phyloP scores from a whole-genome alignment of 2,797 vertebrate genomes.

The Oreochromis grahami region DNA sequence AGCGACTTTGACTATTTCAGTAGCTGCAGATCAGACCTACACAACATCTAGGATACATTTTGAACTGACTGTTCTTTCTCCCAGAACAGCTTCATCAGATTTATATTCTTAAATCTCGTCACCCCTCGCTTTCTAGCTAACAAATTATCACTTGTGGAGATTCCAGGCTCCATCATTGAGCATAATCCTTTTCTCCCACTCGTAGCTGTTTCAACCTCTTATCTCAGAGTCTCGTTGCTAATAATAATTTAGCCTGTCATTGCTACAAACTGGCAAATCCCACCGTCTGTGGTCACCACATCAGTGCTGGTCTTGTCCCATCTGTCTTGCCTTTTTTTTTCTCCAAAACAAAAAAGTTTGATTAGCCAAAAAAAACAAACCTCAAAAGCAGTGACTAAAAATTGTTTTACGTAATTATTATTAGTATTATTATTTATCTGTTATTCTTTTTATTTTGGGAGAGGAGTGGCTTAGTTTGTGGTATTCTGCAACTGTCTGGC shows the following conservation, averaged over 20 bases:
- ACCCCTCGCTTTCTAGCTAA: neutral
- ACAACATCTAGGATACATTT: neutral
- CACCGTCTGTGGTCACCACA: neutral
- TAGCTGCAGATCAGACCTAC: neutral
- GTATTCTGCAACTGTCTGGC: neutral
- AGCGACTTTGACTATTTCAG: neutral
- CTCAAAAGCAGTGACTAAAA: neutral
- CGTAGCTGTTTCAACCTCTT: neutral
- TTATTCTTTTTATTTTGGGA: neutral
- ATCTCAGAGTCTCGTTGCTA: neutral
- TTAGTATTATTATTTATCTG: neutral
- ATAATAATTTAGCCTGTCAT: neutral
- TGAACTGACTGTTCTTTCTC: neutral
- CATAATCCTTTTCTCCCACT: neutral
- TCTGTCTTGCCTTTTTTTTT: neutral
- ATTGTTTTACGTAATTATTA: neutral
- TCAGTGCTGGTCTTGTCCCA: accelerated
- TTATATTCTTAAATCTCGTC: neutral
- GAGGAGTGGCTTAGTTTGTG: neutral
- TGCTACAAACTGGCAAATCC: neutral
- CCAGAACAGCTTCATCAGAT: neutral
- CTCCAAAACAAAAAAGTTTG: neutral
- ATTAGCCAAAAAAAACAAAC: neutral
- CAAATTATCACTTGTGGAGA: accelerated
- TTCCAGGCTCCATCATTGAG: neutral